Conservation (phyloP, 1,140 invertebrate species). For the Pseudachorutes palmiensis region DNA sequence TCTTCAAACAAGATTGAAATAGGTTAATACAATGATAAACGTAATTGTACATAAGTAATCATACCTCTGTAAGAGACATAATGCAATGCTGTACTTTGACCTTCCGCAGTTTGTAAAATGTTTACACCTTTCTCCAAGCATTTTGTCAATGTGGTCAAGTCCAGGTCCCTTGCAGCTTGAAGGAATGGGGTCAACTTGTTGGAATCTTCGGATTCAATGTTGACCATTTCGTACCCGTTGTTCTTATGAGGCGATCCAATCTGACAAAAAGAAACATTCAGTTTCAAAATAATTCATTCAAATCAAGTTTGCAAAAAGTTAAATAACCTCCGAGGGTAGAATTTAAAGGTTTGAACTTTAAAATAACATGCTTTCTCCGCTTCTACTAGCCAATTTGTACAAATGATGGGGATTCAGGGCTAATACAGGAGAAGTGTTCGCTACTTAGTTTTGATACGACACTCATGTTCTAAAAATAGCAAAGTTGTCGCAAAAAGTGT, state of each 20-base stretch:
- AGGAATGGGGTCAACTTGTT: background rate
- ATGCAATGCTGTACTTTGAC: background rate
- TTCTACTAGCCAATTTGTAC: no score
- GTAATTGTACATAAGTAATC: background rate
- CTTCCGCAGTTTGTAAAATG: background rate
- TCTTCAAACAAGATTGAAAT: background rate
- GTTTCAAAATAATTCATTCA: no score
- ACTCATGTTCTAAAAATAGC: no score
- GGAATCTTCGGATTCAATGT: background rate
- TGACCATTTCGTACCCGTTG: slow-evolving; percentile 7
- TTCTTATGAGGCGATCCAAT: background rate
- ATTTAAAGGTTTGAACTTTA: no score
- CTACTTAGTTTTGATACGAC: no score
- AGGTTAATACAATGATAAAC: background rate
- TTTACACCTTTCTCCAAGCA: background rate
- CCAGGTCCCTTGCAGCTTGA: background rate
- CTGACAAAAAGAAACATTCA: no score
- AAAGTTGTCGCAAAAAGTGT: no score
- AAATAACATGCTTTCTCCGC: no score
- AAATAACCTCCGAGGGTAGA: no score
- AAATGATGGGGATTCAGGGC: no score
- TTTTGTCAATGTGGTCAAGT: background rate
- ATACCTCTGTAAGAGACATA: background rate
- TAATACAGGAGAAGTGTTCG: no score
- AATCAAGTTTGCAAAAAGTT: no score